phyloP scores from a whole-genome alignment of 2,113 vertebrate species.

The Sitta europaea region DNA sequence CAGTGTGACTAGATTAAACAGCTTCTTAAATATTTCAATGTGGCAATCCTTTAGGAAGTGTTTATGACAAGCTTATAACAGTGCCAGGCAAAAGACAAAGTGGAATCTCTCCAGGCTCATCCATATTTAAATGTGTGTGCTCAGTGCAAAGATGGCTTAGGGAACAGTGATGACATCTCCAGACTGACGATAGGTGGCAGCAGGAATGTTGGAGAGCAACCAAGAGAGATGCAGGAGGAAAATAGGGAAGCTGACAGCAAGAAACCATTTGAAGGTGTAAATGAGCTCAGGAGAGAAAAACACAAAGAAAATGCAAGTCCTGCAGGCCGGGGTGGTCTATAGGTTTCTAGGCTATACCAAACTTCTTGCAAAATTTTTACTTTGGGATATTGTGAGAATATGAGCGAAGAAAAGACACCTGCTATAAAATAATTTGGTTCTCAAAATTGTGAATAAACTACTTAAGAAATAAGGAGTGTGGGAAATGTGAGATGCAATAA shows the following conservation, averaged over 20 bases:
- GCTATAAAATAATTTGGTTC: neutral
- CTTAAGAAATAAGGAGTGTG: rapidly evolving
- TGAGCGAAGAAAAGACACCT: neutral
- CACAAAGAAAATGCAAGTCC: neutral
- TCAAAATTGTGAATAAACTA: neutral
- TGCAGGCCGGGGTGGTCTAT: neutral
- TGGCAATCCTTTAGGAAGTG: constrained; percentile 63
- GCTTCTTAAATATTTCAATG: constrained; percentile 64
- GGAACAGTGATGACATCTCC: constrained; percentile 32
- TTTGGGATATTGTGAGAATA: neutral
- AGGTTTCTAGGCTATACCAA: neutral
- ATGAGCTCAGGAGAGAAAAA: neutral
- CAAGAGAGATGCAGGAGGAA: neutral
- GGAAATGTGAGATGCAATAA: neutral
- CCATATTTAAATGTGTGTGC: constrained; percentile 66
- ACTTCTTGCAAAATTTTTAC: neutral
- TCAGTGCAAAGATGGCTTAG: constrained; percentile 15
- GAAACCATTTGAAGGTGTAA: neutral
- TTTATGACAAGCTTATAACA: constrained; percentile 64
- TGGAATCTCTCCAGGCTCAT: constrained; percentile 62
- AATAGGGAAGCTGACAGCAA: neutral
- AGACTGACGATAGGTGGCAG: constrained; percentile 51
- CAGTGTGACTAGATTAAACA: constrained; percentile 45
- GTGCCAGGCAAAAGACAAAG: constrained; percentile 70
- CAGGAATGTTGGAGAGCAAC: constrained; percentile 32